Base-by-base conservation (phyloP, 2,113 vertebrate genomes). In the Saccopteryx leptura region DNA sequence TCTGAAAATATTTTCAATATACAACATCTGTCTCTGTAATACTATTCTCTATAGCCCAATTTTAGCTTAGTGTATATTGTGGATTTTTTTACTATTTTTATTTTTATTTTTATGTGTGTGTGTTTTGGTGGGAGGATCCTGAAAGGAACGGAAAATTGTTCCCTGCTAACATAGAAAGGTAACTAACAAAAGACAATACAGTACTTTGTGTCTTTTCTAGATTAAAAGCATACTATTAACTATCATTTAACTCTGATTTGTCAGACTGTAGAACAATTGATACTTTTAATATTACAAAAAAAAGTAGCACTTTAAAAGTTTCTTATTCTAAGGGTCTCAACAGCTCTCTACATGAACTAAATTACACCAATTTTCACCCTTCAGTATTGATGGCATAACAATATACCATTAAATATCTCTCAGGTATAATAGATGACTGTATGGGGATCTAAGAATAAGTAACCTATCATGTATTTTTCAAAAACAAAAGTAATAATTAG, bases 211-310 rank as follows among this genome's bases (percentile, higher is more conserved):
- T 86, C 79, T 93, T 95, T 89, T 95, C 71, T 87, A 18, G n/a
- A 69, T 66, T 93, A 92, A 93, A 97, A 94, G 54, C 86, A 74
- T 97, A 31, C 78, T 97, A 97, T 98, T 97, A 97, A 96, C 79
- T 93, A 94, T 95, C 69, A 84, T 89, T 95, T 86, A 76, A 90
- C 24, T 92, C 63, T 80, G 39, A 93, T 76, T 83, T 91, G 39
- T 91, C 79, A 93, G 78, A 89, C 52, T 28, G 12, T 66, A 91
- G 86, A 96, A 95, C 95, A 97, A 97, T 91, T 93, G 90, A 96
- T 96, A 80, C 39, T 83, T 95, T 97, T 91, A 96, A 83, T 66
- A 76, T 26, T 93, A 23, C 17, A 68, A 39, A 76, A 96, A 94
- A 39, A 28, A 79, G 18, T 91, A 82, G 95, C 68, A 90, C 39